These are phyloP conservation scores for Crypturellus undulatus DNA, from an alignment of 2,113 vertebrate species.

Conservation along the genomic window DNA sequence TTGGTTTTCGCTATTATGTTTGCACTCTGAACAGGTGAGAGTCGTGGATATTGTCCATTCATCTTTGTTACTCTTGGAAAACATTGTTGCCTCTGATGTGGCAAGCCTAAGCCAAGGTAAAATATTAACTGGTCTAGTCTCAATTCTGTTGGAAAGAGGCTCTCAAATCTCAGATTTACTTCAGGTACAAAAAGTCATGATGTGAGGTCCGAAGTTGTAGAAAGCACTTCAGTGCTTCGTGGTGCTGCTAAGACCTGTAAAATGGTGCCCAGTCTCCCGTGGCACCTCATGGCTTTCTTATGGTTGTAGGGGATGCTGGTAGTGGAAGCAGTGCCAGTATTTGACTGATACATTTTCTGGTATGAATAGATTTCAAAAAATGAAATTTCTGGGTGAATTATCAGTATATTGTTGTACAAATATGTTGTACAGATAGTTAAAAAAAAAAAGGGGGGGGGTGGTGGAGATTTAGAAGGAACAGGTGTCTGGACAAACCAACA, in stretches of 20 bases:
- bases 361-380: neutral
- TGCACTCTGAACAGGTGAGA: neutral
- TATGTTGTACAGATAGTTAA: neutral
- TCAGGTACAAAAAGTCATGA: neutral
- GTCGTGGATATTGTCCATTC: neutral
- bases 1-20: neutral
- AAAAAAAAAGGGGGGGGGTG: neutral
- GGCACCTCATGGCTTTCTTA: accelerated
- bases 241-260: neutral
- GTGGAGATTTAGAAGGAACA: neutral
- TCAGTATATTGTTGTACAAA: neutral
- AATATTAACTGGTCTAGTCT: neutral
- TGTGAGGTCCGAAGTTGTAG: neutral
- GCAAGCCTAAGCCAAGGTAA: neutral
- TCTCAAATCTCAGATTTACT: neutral
- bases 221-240: neutral
- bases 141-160: neutral
- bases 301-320: neutral
- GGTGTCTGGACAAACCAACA: neutral
- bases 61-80: neutral
- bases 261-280: neutral
- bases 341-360: neutral
- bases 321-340: neutral
- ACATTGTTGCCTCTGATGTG: neutral
- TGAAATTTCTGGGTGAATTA: neutral